Base-by-base conservation (phyloP, 1,140 invertebrate genomes). In the Drosophila lacteicornis region DNA sequence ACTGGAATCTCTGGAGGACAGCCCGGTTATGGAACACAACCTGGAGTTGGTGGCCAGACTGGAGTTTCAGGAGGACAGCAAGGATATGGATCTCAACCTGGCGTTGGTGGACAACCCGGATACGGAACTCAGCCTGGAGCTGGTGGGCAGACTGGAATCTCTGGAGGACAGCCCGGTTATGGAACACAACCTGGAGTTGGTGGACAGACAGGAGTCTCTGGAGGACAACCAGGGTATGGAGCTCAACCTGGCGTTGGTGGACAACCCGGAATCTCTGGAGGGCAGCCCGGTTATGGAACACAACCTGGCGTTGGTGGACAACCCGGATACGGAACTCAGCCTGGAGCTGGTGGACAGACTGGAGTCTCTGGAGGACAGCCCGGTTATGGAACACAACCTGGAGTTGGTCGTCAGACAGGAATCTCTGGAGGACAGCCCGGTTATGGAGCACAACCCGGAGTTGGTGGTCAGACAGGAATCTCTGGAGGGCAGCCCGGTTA, bases 371-470 rank as follows among this genome's bases (percentile, higher is more conserved):
- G 25, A 4, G 25, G 25, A 27, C 25, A 50, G 30, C 38, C 50
- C 5, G 60, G 55, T 36, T 56, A 40, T 6, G 73, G 61, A 30
- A 17, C 12, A 4, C 61, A 53, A 9, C 49, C 60, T 5, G 67
- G 57, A 17, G 30, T 17, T 56, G 51, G 46, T 19, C 42, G 50
- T n/a, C 73, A 70, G 33, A 47, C 55, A 0, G 76, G 82, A 25
- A 22, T 22, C 1, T 22, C 19, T 40, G 70, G 55, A 12, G 71
- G 61, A 13, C 67, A 61, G 38, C 30, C 73, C 3, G 61, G 63
- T 7, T 15, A 40, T 19, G 56, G 63, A 30, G 7, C 7, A 2
- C 49, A 66, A 22, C 55, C 63, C 11, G 76, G 76, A 4, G 43
- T 11, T n/a, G 56, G 49, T 5, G 27, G 22, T 2, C 22, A 22